phyloP scores from a whole-genome alignment of 2,797 vertebrate species.

The Mionectes olivaceus region DNA sequence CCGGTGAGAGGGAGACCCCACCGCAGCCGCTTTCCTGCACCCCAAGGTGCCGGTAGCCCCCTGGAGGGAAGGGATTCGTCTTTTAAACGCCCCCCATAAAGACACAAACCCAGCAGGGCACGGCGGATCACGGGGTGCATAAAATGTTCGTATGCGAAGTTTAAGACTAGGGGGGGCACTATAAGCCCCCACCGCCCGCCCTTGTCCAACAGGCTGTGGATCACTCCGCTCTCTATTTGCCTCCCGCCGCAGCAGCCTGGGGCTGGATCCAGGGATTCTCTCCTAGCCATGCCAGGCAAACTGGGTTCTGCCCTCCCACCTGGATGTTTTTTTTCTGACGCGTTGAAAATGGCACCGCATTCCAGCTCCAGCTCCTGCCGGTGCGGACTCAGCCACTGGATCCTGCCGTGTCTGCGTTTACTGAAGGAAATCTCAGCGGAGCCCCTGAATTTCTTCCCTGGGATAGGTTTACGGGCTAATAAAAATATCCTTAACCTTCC shows the following conservation, averaged over 20 bases:
- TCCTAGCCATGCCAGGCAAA: neutral
- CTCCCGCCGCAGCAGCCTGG: neutral
- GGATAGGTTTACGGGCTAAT: neutral
- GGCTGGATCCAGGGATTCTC: neutral
- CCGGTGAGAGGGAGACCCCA: neutral
- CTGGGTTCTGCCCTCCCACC: neutral
- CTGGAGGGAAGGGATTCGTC: neutral
- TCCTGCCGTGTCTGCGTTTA: neutral
- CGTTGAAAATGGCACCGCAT: constrained; percentile 38
- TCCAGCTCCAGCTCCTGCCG: constrained; percentile 17
- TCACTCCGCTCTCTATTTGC: neutral
- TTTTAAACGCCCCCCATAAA: neutral
- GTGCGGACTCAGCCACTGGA: constrained; percentile 7
- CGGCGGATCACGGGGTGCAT: neutral
- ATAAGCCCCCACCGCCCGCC: neutral
- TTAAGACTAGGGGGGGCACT: neutral
- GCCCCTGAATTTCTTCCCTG: neutral
- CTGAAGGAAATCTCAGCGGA: neutral
- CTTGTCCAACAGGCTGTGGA: neutral
- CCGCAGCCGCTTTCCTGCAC: neutral
- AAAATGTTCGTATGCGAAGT: neutral
- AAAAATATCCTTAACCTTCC: neutral
- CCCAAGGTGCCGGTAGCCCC: neutral
- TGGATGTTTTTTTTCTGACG: neutral
- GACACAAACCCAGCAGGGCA: neutral